Base-by-base conservation (phyloP, 2,113 vertebrate species). In the Peromyscus californicus region DNA sequence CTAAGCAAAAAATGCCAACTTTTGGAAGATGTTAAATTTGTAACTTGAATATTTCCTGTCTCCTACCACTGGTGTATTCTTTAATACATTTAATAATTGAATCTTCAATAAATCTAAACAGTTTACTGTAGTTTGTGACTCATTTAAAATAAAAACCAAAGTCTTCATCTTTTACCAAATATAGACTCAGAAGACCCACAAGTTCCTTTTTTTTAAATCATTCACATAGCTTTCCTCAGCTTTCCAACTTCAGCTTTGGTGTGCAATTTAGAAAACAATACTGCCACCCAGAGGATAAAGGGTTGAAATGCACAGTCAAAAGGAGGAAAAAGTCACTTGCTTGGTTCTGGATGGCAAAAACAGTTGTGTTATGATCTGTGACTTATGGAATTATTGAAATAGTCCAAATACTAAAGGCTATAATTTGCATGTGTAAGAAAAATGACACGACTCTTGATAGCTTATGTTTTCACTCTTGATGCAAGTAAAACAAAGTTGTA, bases 211-310 rank as follows among this genome's bases (percentile, higher is more conserved):
- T 39, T 48, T 48, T 48, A 48, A 95, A 67, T 61, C 72, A 61
- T 29, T 86, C 65, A 75, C 12, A 36, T 85, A 63, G 51, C 16
- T 29, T 83, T 42, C 79, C 85, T 93, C 90, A 94, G 65, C 7
- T 8, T 51, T 45, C 80, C 26, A 51, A 36, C 69, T 96, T 97
- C 70, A 95, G 59, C 0, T 70, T 61, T 69, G 79, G 78, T 87
- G 87, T 87, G 61, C 15, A 93, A 97, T 98, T 94, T 78, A 76
- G 98, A 93, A 97, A 93, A 82, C 98, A 98, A 98, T 94, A 98
- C 94, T 98, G 98, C 98, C 99, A 98, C 95, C 98, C 93, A 98
- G 96, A 82, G 98, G 98, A 80, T 69, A 95, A 45, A 3, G 24
- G 45, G 1, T 94, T 31, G 57, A 95, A 84, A 8, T 63, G 15